phyloP scores from a whole-genome alignment of 2,888 invertebrate species.

The Plusia festucae region DNA sequence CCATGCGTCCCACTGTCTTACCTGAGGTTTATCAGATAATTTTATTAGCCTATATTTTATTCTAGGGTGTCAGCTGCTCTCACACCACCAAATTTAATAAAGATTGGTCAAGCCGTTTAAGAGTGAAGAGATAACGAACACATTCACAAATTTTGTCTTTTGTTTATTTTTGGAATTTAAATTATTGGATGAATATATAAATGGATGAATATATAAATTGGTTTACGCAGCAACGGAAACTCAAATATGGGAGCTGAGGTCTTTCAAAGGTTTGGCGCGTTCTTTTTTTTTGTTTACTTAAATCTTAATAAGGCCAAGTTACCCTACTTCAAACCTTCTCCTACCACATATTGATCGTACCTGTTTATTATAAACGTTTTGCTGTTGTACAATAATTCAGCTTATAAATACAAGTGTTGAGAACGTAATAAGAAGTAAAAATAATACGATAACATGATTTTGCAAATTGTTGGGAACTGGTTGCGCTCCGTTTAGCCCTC shows the following conservation, averaged over 20 bases:
- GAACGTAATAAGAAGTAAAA: constrained; percentile 20
- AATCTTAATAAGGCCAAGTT: not conserved
- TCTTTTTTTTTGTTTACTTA: not conserved
- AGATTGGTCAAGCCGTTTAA: too few relatives aligned
- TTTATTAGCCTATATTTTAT: too few relatives aligned
- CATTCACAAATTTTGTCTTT: too few relatives aligned
- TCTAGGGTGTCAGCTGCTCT: too few relatives aligned
- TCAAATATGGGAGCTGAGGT: not conserved
- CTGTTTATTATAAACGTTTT: constrained; percentile 1
- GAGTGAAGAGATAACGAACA: too few relatives aligned
- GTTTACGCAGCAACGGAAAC: not conserved
- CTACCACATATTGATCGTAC: not conserved
- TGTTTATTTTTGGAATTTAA: too few relatives aligned
- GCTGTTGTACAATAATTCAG: constrained; percentile 15
- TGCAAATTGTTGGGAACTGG: constrained; percentile 63
- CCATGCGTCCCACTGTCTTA: too few relatives aligned
- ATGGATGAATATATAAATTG: too few relatives aligned
- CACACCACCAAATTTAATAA: too few relatives aligned
- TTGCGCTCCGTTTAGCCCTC: constrained; percentile 66
- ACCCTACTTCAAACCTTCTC: not conserved
- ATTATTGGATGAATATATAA: too few relatives aligned
- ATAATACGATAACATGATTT: constrained; percentile 59
- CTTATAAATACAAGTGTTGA: constrained; percentile 24
- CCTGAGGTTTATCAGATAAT: too few relatives aligned
- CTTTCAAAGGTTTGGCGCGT: not conserved